Evolutionary conservation across 2,888 invertebrate genomes (phyloP).

Genomic region (Philereme transversata): DNA sequence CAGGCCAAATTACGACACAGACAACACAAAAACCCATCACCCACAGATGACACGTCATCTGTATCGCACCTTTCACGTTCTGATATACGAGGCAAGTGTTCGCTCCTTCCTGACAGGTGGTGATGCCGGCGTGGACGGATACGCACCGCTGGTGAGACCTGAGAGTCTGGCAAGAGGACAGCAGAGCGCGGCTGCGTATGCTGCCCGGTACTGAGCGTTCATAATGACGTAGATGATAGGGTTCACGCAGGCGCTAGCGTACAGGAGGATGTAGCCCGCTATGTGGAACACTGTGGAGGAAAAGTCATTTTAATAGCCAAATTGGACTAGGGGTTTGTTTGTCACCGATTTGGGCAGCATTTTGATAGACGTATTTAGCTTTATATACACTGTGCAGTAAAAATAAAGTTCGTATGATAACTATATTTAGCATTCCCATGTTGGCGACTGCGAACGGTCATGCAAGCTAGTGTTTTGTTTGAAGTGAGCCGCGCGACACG

Average conservation of each 20-base stretch:
- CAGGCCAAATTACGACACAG: conserved; percentile 1
- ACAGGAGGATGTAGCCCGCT: conserved; percentile 92
- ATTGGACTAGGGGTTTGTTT: too few species aligned
- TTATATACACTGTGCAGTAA: too few species aligned
- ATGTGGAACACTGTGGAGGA: conserved; percentile 86
- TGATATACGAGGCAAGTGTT: conserved; percentile 69
- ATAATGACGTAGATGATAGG: conserved; percentile 97
- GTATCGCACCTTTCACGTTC: conserved; percentile 68
- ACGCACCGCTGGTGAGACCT: conserved; percentile 85
- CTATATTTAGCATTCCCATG: too few species aligned
- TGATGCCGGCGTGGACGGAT: conserved; percentile 73
- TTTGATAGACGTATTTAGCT: too few species aligned
- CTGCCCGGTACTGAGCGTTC: conserved; percentile 96
- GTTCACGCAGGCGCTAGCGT: conserved; percentile 95
- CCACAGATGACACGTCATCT: background rate
- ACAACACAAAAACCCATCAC: conserved; percentile 38
- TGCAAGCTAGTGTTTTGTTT: too few species aligned
- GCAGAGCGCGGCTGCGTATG: conserved; percentile 92
- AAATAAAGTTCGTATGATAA: too few species aligned
- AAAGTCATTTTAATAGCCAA: background rate
- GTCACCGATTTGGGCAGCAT: too few species aligned
- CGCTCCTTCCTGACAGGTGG: conserved; percentile 61
- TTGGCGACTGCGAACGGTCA: too few species aligned
- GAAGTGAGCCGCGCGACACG: too few species aligned
- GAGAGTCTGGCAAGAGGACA: conserved; percentile 84